Evolutionary conservation across 2,113 vertebrate genomes (phyloP).

Genomic region (Sorex fumeus): DNA sequence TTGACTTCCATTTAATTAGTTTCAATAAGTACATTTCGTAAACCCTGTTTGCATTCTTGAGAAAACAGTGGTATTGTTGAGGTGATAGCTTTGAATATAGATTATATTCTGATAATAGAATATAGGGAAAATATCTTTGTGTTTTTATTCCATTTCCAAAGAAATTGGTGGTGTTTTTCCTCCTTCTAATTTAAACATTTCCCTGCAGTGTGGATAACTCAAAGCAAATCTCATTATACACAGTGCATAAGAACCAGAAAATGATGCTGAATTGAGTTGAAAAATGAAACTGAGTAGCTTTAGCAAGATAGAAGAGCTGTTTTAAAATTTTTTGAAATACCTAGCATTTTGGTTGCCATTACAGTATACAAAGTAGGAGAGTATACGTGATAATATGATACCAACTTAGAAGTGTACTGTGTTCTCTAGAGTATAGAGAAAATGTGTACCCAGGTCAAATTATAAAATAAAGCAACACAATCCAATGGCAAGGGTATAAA

Average conservation of each 20-base stretch:
- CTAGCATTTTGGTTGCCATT: slow-evolving; percentile 26
- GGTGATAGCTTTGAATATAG: slow-evolving; percentile 72
- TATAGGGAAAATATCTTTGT: slow-evolving; percentile 66
- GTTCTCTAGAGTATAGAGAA: not conserved
- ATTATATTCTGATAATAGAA: slow-evolving; percentile 80
- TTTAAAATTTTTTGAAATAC: slow-evolving; percentile 27
- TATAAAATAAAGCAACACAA: slow-evolving; percentile 2
- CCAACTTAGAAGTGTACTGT: not conserved
- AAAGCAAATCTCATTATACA: slow-evolving; percentile 81
- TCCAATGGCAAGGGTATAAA: not conserved
- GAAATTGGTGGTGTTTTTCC: slow-evolving; percentile 73
- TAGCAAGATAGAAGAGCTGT: not conserved
- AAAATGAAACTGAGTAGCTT: slow-evolving; percentile 70
- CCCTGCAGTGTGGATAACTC: slow-evolving; percentile 80
- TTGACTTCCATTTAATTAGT: slow-evolving; percentile 79
- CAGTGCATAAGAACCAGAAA: slow-evolving; percentile 72
- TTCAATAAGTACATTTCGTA: slow-evolving; percentile 74
- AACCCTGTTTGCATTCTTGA: slow-evolving; percentile 69
- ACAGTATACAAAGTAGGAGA: not conserved
- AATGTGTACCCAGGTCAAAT: slow-evolving; percentile 36
- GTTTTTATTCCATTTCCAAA: slow-evolving; percentile 80
- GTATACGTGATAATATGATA: not conserved
- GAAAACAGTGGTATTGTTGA: slow-evolving; percentile 71
- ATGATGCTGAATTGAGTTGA: slow-evolving; percentile 73
- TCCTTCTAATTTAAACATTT: slow-evolving; percentile 82